A percentile compares a stretch with the other conserved stretches of the same genome.
These are phyloP conservation scores for Rhagophthalmus giganteus DNA, from an alignment of 2,888 invertebrate species.

Conservation along the genomic window DNA sequence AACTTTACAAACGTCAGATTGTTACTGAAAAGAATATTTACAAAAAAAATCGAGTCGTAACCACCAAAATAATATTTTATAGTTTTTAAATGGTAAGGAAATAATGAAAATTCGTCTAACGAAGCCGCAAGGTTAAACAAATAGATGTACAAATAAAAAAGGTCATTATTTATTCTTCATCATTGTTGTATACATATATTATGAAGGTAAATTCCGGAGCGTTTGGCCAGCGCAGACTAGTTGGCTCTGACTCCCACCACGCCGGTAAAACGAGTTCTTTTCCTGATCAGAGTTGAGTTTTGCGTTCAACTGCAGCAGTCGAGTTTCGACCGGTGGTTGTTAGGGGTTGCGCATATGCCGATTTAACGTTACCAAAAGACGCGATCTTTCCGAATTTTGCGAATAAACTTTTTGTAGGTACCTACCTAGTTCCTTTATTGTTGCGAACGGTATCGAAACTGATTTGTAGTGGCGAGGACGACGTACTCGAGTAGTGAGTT, in stretches of 20 bases:
- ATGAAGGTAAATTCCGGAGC: constrained; percentile 32
- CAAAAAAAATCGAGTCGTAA: not conserved
- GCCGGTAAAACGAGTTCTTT: constrained; percentile 34
- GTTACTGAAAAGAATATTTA: not conserved
- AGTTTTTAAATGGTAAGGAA: too few relatives aligned
- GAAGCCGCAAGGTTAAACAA: constrained; percentile 28
- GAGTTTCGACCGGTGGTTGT: constrained; percentile 31
- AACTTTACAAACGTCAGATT: too few relatives aligned
- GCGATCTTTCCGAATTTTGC: constrained; percentile 18
- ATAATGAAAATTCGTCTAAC: constrained; percentile 8
- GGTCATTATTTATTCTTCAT: constrained; percentile 26
- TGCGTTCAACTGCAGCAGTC: constrained; percentile 30
- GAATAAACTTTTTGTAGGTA: not conserved
- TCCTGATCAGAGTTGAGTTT: constrained; percentile 28
- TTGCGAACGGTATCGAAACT: too few relatives aligned
- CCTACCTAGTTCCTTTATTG: constrained; percentile 2
- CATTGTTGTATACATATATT: constrained; percentile 10
- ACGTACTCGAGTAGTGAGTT: too few relatives aligned
- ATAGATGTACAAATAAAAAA: constrained; percentile 25
- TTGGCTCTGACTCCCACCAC: constrained; percentile 38
- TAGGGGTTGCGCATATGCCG: constrained; percentile 21
- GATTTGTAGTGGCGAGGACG: too few relatives aligned
- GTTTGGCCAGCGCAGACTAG: constrained; percentile 36
- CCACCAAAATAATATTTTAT: not conserved
- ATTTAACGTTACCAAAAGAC: not conserved